These are phyloP conservation scores for Aphis craccivora DNA, from an alignment of 1,140 invertebrate genomes.

Conservation along the genomic window DNA sequence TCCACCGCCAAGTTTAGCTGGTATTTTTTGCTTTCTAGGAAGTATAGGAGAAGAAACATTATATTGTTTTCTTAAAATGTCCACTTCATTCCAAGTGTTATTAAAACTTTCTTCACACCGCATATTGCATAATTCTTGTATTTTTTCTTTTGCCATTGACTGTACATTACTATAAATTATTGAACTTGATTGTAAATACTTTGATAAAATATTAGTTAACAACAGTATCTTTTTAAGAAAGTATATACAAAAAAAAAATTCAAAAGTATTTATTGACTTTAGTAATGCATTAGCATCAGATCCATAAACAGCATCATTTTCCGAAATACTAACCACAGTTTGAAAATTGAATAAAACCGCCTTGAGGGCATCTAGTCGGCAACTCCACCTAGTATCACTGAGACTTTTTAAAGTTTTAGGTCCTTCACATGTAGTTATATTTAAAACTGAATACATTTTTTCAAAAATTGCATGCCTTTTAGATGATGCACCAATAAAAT, in stretches of 20 bases:
- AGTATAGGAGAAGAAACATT: not conserved
- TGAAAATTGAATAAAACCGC: not conserved
- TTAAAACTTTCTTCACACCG: not conserved
- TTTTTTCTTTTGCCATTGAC: not conserved
- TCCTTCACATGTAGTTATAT: not conserved
- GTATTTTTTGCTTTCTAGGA: not conserved
- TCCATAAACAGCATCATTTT: not conserved
- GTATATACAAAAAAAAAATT: not conserved
- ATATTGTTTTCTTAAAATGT: not conserved
- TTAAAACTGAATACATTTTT: conserved; percentile 3
- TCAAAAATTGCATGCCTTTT: conserved; percentile 42
- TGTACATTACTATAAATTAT: conserved; percentile 7
- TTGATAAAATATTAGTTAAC: not conserved
- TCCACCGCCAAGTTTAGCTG: not conserved
- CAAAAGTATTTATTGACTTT: not conserved
- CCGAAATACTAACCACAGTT: not conserved
- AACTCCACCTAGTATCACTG: not conserved
- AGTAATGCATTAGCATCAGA: not conserved
- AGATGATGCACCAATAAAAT: conserved; percentile 18
- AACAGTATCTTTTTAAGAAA: not conserved
- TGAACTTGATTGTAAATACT: not conserved
- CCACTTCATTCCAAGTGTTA: not conserved
- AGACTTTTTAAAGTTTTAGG: conserved; percentile 31
- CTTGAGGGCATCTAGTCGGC: not conserved
- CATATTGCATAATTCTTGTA: not conserved